Percentiles rank a stretch among this genome's conserved stretches.
phyloP scores from a whole-genome alignment of 1,140 invertebrate genomes.

The Neodiprion fabricii region DNA sequence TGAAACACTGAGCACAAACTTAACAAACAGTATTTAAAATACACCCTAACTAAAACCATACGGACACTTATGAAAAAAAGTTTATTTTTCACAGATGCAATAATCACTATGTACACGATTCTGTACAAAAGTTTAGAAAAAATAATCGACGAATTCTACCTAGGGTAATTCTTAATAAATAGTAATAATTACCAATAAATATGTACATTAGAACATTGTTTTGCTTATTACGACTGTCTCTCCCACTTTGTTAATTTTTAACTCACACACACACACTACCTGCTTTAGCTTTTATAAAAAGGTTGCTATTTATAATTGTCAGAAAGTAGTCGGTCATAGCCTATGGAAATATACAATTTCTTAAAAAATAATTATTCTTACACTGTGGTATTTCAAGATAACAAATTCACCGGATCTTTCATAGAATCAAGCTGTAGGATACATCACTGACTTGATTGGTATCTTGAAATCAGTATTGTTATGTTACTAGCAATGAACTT shows the following conservation, averaged over 20 bases:
- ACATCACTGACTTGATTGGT: too few relatives aligned
- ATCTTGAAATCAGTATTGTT: too few relatives aligned
- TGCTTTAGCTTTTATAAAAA: constrained; percentile 32
- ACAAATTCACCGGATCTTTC: background rate
- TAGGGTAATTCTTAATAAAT: constrained; percentile 26
- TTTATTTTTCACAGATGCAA: constrained; percentile 40
- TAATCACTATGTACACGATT: constrained; percentile 41
- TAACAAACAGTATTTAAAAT: too few relatives aligned
- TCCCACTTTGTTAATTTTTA: background rate
- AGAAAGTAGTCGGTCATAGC: constrained; percentile 25
- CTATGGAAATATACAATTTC: constrained; percentile 40
- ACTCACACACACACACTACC: background rate
- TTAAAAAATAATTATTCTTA: constrained; percentile 21
- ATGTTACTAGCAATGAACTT: too few relatives aligned
- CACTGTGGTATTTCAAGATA: constrained; percentile 10
- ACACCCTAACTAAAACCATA: too few relatives aligned
- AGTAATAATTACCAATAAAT: constrained; percentile 31
- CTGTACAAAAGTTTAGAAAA: constrained; percentile 50
- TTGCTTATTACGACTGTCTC: constrained; percentile 8
- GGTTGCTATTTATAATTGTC: constrained; percentile 30
- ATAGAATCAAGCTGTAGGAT: background rate
- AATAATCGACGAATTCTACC: constrained; percentile 35
- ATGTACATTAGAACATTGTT: constrained; percentile 42
- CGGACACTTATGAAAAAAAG: constrained; percentile 33
- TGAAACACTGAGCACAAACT: too few relatives aligned